Evolutionary conservation across 1,140 invertebrate species (phyloP).

Genomic region (Meloidogyne chitwoodi): DNA sequence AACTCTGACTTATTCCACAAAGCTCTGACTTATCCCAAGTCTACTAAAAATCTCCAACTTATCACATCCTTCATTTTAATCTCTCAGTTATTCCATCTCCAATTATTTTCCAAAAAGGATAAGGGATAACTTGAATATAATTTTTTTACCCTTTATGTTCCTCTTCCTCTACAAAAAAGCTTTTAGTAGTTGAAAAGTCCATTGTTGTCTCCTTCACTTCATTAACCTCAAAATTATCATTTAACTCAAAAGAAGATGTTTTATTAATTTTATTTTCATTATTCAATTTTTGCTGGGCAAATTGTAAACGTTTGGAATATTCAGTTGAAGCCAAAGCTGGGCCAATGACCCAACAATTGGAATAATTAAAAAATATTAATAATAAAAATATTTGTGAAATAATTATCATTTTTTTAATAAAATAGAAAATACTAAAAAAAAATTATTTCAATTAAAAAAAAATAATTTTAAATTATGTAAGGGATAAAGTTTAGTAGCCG

Average conservation of each 20-base stretch:
- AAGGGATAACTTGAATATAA: neutral
- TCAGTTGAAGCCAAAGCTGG: neutral
- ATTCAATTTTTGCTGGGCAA: neutral
- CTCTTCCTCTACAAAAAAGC: neutral
- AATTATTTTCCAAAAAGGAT: too few relatives aligned
- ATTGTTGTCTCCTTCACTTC: neutral
- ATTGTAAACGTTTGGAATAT: neutral
- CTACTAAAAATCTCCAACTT: too few relatives aligned
- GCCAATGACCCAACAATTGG: neutral
- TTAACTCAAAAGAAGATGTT: neutral
- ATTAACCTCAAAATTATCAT: neutral
- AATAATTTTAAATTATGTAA: too few relatives aligned
- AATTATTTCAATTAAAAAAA: too few relatives aligned
- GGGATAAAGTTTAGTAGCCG: too few relatives aligned
- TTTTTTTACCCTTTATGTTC: neutral
- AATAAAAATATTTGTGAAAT: neutral
- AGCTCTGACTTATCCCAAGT: too few relatives aligned
- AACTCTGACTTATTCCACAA: too few relatives aligned
- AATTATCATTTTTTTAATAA: neutral
- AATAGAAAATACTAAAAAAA: neutral
- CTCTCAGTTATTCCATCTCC: too few relatives aligned
- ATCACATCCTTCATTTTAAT: too few relatives aligned
- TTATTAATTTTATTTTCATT: neutral
- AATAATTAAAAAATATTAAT: neutral
- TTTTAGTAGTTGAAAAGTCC: neutral